Evolutionary conservation across 2,113 vertebrate species (phyloP), one percentile per base, ranked within the genome.

Genomic region (Hippocampus abdominalis): DNA sequence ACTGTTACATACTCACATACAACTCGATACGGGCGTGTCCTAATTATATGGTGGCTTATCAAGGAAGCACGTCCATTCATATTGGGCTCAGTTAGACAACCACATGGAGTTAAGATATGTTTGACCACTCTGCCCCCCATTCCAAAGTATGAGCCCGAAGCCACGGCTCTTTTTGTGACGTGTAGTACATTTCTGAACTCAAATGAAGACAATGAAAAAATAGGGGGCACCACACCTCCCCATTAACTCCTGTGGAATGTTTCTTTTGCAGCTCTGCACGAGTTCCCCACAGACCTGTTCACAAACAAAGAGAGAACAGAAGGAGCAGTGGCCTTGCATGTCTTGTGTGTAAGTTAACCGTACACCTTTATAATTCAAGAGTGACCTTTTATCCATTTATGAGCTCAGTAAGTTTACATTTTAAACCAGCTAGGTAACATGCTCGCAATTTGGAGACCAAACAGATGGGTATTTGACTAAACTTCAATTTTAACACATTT

Each of bases 251-350:
- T 23, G 11, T 44, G 8, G 20, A 48, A 9, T 76, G 25, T 84
- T 71, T 89, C 74, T 82, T 73, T 84, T 91, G 25, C 88, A 98
- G 96, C 95, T 79, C 90, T 98, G 75, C 93, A 95, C 21, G 96
- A 98, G 79, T 97, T 98, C 84, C 96, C 96, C 0, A 91, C 83
- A 49, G 96, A 98, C 89, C 90, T 97, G 89, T 98, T 98, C 87
- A 94, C 94, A 0, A 88, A 96, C 0, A 90, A 94, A 64, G 91
- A 95, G 72, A 86, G 96, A 74, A 91, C 92, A 18, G 94, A 94
- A 27, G 96, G 96, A 83, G 96, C 95, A 0, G 92, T 98, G 73
- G 82, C 93, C n/a, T 91, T 98, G 27, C 96, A 98, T 0, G 93
- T 95, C 75, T 87, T 98, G n/a, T 97, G 94, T 89, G 96, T 98